Conservation (phyloP, 2,888 invertebrate genomes). For the Drosophila putrida region DNA sequence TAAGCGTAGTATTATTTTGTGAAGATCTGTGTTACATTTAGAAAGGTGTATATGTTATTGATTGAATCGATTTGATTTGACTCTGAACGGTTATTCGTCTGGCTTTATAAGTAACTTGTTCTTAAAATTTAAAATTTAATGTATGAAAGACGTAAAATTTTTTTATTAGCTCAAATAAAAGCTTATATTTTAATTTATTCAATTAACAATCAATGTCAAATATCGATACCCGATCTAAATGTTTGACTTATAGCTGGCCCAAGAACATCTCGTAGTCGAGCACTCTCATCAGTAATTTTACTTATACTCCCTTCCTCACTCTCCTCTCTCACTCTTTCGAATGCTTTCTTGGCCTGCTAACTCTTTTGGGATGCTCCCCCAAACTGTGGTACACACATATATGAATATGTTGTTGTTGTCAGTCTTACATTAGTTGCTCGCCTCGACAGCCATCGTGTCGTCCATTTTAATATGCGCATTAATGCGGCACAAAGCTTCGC, state of each 20-base stretch:
- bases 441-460: slow-evolving; percentile 25
- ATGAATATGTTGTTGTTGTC: slow-evolving; percentile 58
- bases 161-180: too few species aligned
- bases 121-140: background rate
- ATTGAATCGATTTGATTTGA: background rate
- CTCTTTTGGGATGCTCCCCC: slow-evolving; percentile 47
- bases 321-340: background rate
- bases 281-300: background rate
- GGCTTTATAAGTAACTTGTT: background rate
- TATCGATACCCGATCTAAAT: background rate
- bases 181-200: too few species aligned
- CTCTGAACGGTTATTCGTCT: background rate
- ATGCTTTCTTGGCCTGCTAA: slow-evolving; percentile 20
- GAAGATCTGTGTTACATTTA: background rate
- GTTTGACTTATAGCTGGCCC: background rate
- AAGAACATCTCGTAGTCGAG: background rate
- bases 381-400: slow-evolving; percentile 1
- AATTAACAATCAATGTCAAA: too few species aligned
- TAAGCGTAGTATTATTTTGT: background rate
- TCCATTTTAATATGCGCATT: slow-evolving; percentile 71
- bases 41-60: background rate
- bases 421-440: slow-evolving; percentile 61
- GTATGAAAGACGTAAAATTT: background rate
- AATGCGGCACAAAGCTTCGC: slow-evolving; percentile 75
- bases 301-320: too few species aligned